phyloP scores from a whole-genome alignment of 2,888 invertebrate genomes.

The Aricia artaxerxes region DNA sequence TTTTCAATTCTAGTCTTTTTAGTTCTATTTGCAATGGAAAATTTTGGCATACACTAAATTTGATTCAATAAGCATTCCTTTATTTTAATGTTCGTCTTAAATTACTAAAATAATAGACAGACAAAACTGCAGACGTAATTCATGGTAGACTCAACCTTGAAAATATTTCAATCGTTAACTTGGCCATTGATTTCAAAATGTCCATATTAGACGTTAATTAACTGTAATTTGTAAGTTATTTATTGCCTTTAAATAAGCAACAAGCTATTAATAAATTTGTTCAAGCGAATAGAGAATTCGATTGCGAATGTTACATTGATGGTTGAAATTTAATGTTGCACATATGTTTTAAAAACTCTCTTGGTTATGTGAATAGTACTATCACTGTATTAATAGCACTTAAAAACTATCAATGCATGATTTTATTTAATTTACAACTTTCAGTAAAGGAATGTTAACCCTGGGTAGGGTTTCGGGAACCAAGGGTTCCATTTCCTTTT shows the following conservation, averaged over 20 bases:
- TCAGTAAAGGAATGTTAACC: too few relatives aligned
- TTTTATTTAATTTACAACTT: too few relatives aligned
- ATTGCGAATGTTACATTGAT: constrained; percentile 2
- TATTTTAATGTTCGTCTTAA: background rate
- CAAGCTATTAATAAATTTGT: constrained; percentile 5
- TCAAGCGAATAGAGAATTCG: constrained; percentile 8
- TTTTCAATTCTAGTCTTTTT: background rate
- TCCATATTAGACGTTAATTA: constrained; percentile 19
- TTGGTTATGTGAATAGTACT: too few relatives aligned
- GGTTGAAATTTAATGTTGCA: too few relatives aligned
- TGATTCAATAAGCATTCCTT: background rate
- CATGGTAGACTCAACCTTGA: background rate
- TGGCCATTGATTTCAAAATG: constrained; percentile 15
- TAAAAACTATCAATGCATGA: too few relatives aligned
- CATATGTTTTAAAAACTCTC: background rate
- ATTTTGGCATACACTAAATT: background rate
- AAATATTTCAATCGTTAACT: background rate
- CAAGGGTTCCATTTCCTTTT: too few relatives aligned
- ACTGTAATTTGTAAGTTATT: background rate
- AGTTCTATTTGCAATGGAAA: background rate
- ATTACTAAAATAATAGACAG: background rate
- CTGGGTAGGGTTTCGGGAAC: too few relatives aligned
- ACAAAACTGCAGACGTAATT: background rate
- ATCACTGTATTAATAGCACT: too few relatives aligned
- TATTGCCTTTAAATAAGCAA: constrained; percentile 20